Conservation (phyloP, 2,888 invertebrate species). For the Caenorhabditis wallacei region DNA sequence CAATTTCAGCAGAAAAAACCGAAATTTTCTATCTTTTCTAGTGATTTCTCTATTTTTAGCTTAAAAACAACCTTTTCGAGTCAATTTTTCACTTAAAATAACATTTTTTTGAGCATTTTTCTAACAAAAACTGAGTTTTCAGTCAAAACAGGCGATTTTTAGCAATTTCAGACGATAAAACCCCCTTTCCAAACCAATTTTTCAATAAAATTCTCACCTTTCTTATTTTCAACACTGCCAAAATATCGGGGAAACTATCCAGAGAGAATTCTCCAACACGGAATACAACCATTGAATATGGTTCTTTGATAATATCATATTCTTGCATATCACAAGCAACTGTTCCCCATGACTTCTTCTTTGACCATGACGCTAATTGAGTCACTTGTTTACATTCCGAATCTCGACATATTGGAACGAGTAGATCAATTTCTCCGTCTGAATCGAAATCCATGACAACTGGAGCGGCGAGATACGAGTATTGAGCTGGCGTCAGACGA, state of each 20-base stretch:
- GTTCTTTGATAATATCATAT: conserved; percentile 43
- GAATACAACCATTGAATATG: conserved; percentile 71
- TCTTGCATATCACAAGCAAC: conserved; percentile 74
- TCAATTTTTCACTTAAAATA: too few species aligned
- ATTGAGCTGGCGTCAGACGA: conserved; percentile 38
- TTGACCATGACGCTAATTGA: conserved; percentile 49
- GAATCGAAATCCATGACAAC: conserved; percentile 78
- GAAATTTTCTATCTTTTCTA: too few species aligned
- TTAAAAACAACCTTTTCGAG: too few species aligned
- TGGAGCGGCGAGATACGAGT: conserved; percentile 70
- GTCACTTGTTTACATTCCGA: conserved; percentile 63
- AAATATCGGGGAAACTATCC: conserved; percentile 81
- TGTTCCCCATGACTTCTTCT: conserved; percentile 57
- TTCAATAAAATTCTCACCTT: conserved; percentile 21
- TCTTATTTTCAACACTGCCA: conserved; percentile 59
- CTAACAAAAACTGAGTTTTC: too few species aligned
- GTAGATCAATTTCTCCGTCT: conserved; percentile 76
- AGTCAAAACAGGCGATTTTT: too few species aligned
- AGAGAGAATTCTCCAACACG: conserved; percentile 81
- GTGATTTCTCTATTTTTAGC: too few species aligned
- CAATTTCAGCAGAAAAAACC: too few species aligned
- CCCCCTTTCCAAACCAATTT: neutral
- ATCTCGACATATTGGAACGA: conserved; percentile 78
- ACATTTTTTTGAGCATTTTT: too few species aligned
- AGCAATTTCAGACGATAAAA: too few species aligned